Conservation (phyloP, 2,113 vertebrate species). For the Hyla sarda region DNA sequence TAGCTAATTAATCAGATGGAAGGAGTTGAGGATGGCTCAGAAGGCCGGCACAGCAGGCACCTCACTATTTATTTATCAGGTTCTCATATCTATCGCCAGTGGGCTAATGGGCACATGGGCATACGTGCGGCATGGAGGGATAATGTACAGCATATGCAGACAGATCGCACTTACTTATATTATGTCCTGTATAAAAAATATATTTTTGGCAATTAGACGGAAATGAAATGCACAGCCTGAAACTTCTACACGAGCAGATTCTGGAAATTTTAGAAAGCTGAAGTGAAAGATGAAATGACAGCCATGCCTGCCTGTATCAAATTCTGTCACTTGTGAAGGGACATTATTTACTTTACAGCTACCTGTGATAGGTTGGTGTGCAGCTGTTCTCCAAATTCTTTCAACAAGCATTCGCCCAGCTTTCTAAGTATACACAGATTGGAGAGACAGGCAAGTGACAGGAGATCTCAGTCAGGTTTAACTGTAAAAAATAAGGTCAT, state of each 20-base stretch:
- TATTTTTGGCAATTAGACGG: conserved; percentile 1
- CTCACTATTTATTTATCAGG: conserved; percentile 52
- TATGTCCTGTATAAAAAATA: conserved; percentile 15
- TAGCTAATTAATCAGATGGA: conserved; percentile 52
- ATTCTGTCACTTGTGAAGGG: neutral
- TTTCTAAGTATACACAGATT: neutral
- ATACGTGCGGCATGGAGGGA: conserved; percentile 17
- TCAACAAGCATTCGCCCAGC: neutral
- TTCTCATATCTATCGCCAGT: conserved; percentile 46
- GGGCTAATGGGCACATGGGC: conserved; percentile 39
- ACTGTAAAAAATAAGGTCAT: conserved; percentile 31
- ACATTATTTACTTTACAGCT: neutral
- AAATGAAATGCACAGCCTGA: neutral
- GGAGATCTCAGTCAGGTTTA: neutral
- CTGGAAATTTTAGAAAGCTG: neutral
- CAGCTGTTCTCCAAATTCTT: neutral
- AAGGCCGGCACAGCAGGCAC: conserved; percentile 55
- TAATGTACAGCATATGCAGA: conserved; percentile 20
- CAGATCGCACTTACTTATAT: conserved; percentile 20
- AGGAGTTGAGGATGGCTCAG: conserved; percentile 14
- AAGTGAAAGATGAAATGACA: neutral
- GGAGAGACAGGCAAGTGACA: conserved; percentile 12
- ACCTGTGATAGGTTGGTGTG: neutral
- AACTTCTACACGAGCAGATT: neutral
- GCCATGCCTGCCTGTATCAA: conserved; percentile 4